A percentile compares a stretch with the other conserved stretches of the same genome.
Evolutionary conservation across 1,140 invertebrate species (phyloP).

Genomic region (Charaxes varanes): DNA sequence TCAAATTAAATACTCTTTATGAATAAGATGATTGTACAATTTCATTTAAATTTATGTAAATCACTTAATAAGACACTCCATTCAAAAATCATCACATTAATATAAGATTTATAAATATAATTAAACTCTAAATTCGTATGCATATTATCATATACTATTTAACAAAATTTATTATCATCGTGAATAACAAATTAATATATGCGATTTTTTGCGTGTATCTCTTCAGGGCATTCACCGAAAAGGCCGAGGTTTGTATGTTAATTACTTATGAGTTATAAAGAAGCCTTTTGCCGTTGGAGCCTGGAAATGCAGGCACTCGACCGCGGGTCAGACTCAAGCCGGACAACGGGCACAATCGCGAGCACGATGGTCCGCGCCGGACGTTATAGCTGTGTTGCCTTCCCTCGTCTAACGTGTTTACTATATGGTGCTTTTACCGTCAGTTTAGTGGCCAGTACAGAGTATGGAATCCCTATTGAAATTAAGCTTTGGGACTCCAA

Average conservation of each 20-base stretch:
- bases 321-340: too few relatives aligned
- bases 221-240: constrained; percentile 57
- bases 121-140: too few relatives aligned
- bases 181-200: constrained; percentile 10
- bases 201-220: constrained; percentile 11
- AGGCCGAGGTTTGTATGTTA: constrained; percentile 38
- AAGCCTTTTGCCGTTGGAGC: constrained; percentile 22
- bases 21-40: too few relatives aligned
- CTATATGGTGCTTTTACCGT: constrained; percentile 25
- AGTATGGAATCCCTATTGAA: constrained; percentile 56
- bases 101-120: too few relatives aligned
- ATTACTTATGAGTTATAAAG: constrained; percentile 46
- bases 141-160: too few relatives aligned
- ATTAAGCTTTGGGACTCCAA: constrained; percentile 57
- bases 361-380: constrained; percentile 40
- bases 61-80: too few relatives aligned
- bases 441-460: constrained; percentile 13
- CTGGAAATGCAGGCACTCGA: constrained; percentile 34
- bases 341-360: constrained; percentile 45
- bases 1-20: too few relatives aligned
- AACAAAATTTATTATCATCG: constrained; percentile 8
- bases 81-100: too few relatives aligned
- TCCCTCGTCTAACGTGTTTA: constrained; percentile 19
- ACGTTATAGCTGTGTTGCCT: constrained; percentile 27
- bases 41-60: too few relatives aligned